Percentiles rank a stretch among this genome's conserved stretches.
These are phyloP conservation scores for Mesembrinibis cayennensis DNA, from an alignment of 2,113 vertebrate genomes.

Conservation along the genomic window DNA sequence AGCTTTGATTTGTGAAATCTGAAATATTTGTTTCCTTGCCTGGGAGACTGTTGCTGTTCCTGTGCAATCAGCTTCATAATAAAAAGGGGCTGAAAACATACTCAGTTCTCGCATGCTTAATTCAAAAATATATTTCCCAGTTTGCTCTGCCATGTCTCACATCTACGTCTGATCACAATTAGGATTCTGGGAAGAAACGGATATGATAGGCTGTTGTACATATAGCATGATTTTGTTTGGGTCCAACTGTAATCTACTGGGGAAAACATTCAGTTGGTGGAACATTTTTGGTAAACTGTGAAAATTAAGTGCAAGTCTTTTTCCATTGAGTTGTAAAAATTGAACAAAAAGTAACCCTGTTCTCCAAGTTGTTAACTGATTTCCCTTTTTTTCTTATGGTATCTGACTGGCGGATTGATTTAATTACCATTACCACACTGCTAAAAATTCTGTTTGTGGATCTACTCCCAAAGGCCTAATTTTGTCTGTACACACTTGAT, in stretches of 20 bases:
- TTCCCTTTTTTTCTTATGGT: not conserved
- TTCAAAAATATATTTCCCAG: not conserved
- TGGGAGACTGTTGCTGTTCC: not conserved
- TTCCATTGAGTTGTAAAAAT: not conserved
- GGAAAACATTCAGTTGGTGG: not conserved
- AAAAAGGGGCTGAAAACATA: not conserved
- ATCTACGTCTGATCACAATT: not conserved
- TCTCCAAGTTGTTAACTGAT: not conserved
- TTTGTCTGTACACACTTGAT: not conserved
- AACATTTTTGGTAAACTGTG: not conserved
- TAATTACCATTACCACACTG: not conserved
- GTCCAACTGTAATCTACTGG: not conserved
- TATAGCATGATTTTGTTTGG: not conserved
- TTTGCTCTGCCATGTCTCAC: not conserved
- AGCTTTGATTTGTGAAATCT: not conserved
- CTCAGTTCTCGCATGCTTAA: not conserved
- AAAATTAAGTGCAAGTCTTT: not conserved
- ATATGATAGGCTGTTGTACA: not conserved
- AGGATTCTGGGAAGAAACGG: not conserved
- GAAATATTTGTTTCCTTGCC: not conserved
- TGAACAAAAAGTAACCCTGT: not conserved
- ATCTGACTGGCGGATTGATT: not conserved
- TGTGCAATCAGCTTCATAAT: not conserved
- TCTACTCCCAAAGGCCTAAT: not conserved
- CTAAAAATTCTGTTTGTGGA: not conserved